Conservation (phyloP, 2,797 vertebrate genomes). For the Trematomus bernacchii region DNA sequence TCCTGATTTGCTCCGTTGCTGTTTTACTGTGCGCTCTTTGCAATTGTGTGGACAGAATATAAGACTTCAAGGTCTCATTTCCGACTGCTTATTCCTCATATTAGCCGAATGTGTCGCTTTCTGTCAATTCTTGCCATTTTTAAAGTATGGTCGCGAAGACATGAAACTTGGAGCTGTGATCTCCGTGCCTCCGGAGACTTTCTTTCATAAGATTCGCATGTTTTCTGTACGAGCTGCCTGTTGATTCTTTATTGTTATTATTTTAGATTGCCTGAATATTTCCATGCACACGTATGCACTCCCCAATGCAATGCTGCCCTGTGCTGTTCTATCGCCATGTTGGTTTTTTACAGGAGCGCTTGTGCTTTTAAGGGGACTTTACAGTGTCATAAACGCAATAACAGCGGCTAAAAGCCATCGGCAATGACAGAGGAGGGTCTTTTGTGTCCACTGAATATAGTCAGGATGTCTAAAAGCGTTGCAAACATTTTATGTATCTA, state of each 20-base stretch:
- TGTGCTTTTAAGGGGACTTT: slow-evolving; percentile 77
- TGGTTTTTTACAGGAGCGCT: slow-evolving; percentile 85
- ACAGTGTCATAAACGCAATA: slow-evolving; percentile 73
- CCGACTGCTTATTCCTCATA: slow-evolving; percentile 47
- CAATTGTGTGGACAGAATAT: slow-evolving; percentile 34
- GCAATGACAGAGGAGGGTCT: slow-evolving; percentile 60
- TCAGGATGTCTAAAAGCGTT: slow-evolving; percentile 41
- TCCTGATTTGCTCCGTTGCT: slow-evolving; percentile 47
- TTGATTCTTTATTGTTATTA: slow-evolving; percentile 73
- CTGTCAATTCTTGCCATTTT: slow-evolving; percentile 57
- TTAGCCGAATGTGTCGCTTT: slow-evolving; percentile 58
- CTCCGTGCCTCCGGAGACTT: slow-evolving; percentile 19
- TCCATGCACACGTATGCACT: slow-evolving; percentile 95
- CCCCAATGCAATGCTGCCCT: slow-evolving; percentile 82
- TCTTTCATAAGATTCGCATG: slow-evolving; percentile 7
- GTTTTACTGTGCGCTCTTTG: slow-evolving; percentile 37
- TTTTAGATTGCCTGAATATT: slow-evolving; percentile 82
- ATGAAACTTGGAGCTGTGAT: slow-evolving; percentile 35
- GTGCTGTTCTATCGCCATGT: slow-evolving; percentile 90
- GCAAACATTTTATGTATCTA: slow-evolving; percentile 66
- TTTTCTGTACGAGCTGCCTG: slow-evolving; percentile 34
- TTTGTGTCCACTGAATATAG: slow-evolving; percentile 26
- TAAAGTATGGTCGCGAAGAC: slow-evolving; percentile 60
- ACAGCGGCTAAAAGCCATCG: slow-evolving; percentile 70
- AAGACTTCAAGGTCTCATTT: slow-evolving; percentile 32